Base-by-base conservation (phyloP, 1,140 invertebrate genomes). In the Hetaerina americana region DNA sequence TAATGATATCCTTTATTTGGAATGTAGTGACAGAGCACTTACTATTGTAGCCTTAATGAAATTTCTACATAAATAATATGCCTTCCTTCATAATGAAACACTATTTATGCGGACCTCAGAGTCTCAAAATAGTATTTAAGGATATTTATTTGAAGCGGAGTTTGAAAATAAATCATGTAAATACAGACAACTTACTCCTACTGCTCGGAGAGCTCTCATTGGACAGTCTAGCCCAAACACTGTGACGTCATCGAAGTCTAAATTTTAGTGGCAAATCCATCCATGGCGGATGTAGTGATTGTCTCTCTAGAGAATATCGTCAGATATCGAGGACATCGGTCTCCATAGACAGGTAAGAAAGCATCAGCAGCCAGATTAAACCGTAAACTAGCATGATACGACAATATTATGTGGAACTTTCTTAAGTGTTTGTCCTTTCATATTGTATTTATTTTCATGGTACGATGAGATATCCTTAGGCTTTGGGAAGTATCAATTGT, bases 221-320 rank as follows among this genome's bases (percentile, higher is more conserved):
- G 40, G 40, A 57, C 40, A 12, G 40, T 25, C 67, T 68, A 68
- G 24, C 28, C 72, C 57, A 73, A 73, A 73, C 72, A 71, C 66
- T 49, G 18, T 73, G 72, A 73, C 72, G 72, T 73, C 72, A 73
- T 15, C 27, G 18, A 71, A 67, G 70, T 73, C 72, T 68, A 73
- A 73, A 73, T 73, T 73, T 73, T 73, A 71, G 72, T 73, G 72
- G 72, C 72, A 73, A 73, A 73, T 68, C 70, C 29, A 57, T 57
- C 22, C 24, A 66, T 22, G 49, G 71, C 27, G 49, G 27, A 27
- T 67, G 26, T 10, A 27, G 57, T 67, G 27, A 68, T 57, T 26
- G 27, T 18, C 12, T 68, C 67, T 68, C 67, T 24, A 18, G 25
- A 57, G 26, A 26, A 68, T 25, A 68, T 68, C 67, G 25, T 26